Conservation (phyloP, 92 coral and sea anemone species). For the Bergia puertoricense region DNA sequence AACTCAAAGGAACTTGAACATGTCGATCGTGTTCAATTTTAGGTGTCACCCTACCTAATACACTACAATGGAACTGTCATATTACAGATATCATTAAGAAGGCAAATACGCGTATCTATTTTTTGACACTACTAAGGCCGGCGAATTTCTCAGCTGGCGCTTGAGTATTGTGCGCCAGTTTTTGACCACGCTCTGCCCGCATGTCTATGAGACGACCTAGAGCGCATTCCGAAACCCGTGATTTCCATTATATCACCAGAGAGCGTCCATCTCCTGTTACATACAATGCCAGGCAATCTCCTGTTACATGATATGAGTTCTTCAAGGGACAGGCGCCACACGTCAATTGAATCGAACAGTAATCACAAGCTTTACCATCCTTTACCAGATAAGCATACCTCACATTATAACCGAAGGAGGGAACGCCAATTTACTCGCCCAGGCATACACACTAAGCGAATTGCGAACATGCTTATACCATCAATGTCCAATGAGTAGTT, state of each 20-base stretch:
- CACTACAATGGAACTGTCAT: constrained; percentile 47
- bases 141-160: neutral
- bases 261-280: constrained; percentile 1
- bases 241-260: constrained; percentile 33
- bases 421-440: neutral
- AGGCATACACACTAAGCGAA: neutral
- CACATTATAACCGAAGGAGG: neutral
- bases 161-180: constrained; percentile 43
- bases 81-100: constrained; percentile 26
- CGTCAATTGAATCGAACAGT: constrained; percentile 20
- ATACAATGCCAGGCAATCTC: constrained; percentile 26
- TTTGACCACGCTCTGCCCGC: constrained; percentile 33
- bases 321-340: constrained; percentile 24
- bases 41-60: too few species aligned
- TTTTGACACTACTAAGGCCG: neutral
- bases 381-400: constrained; percentile 23
- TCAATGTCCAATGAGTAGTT: too few species aligned
- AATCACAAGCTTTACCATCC: constrained; percentile 40
- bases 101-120: constrained; percentile 47
- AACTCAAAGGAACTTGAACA: neutral
- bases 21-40: neutral
- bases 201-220: neutral
- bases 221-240: constrained; percentile 6
- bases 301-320: neutral
- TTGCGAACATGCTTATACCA: too few species aligned